Conservation (phyloP, 30 jellyfish, hydroid and myxozoan species). For the Pseudorhiza aurosa region DNA sequence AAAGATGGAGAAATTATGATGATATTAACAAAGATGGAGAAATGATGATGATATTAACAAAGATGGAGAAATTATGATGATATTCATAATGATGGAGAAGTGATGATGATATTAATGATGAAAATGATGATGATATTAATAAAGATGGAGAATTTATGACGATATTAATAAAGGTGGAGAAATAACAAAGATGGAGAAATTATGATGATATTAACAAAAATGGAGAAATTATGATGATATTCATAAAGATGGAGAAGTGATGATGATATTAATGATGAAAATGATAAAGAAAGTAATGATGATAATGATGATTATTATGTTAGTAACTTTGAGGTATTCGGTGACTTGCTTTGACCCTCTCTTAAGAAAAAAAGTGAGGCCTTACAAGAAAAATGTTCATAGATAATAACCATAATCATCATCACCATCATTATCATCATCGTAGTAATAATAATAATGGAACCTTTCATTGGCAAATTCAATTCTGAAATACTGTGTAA, state of each 20-base stretch:
- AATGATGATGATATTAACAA: neutral
- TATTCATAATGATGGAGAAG: neutral
- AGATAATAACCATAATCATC: no score
- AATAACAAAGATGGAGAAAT: neutral
- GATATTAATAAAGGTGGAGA: neutral
- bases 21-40: neutral
- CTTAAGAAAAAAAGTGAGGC: no score
- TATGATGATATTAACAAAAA: neutral
- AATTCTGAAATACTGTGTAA: no score
- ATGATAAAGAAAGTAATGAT: neutral
- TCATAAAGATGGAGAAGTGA: neutral
- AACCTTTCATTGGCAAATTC: no score
- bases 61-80: no score
- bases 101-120: conserved; percentile 12
- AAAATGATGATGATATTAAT: neutral
- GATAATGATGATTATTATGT: neutral
- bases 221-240: neutral
- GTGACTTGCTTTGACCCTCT: no score
- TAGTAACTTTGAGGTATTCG: no score
- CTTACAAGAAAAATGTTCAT: no score
- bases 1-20: neutral
- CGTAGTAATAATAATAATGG: no score
- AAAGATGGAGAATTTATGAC: no score
- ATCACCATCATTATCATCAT: no score
- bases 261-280: neutral